A percentile compares a stretch with the other conserved stretches of the same genome.
These are phyloP conservation scores for Sinocyclocheilus grahami DNA, from an alignment of 2,113 vertebrate genomes.

Conservation along the genomic window DNA sequence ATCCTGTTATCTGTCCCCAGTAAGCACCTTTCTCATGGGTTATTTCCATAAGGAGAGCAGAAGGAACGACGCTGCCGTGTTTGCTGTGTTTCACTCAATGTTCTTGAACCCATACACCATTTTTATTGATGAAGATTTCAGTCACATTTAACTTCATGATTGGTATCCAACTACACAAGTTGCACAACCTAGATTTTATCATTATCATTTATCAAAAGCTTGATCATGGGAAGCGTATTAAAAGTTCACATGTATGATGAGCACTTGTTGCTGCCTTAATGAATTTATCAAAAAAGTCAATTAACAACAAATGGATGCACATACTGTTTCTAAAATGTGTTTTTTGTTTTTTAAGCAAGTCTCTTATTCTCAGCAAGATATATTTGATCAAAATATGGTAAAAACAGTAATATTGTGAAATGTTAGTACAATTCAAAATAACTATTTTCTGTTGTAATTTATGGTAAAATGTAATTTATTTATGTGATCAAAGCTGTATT, in stretches of 20 bases:
- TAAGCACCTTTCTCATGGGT: conserved; percentile 87
- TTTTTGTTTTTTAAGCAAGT: too few relatives aligned
- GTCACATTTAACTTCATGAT: too few relatives aligned
- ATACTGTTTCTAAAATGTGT: background rate
- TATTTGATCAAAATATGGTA: background rate
- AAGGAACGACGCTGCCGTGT: conserved; percentile 66
- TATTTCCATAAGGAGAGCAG: conserved; percentile 77
- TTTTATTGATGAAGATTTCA: background rate
- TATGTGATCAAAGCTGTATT: background rate
- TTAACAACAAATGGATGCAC: background rate
- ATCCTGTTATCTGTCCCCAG: conserved; percentile 88
- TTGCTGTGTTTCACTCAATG: conserved; percentile 64
- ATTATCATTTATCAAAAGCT: too few relatives aligned
- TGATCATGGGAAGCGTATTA: too few relatives aligned
- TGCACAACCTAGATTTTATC: too few relatives aligned
- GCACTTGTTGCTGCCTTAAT: background rate
- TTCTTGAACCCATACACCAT: conserved; percentile 63
- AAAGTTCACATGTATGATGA: background rate
- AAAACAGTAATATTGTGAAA: background rate
- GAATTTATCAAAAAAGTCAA: background rate
- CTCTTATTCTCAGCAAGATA: background rate
- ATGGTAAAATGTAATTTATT: background rate
- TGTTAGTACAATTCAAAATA: background rate
- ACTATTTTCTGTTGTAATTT: too few relatives aligned
- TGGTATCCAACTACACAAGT: too few relatives aligned